Percentiles rank a stretch among this genome's conserved stretches.
phyloP scores from a whole-genome alignment of 2,797 vertebrate species.

The Clamator glandarius region DNA sequence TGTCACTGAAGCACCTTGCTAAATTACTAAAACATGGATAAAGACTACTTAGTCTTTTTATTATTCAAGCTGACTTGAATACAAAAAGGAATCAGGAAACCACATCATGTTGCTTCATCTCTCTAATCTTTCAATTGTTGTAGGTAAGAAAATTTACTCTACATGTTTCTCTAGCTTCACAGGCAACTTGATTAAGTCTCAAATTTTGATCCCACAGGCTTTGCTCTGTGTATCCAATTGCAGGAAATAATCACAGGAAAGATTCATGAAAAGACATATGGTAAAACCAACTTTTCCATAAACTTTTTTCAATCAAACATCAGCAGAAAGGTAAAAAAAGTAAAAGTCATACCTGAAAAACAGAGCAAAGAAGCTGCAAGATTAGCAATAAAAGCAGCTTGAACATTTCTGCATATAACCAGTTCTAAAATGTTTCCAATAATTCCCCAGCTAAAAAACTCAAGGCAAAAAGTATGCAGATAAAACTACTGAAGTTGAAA shows the following conservation, averaged over 20 bases:
- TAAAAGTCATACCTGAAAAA: background rate
- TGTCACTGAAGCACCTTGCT: background rate
- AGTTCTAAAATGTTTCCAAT: background rate
- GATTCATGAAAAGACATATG: background rate
- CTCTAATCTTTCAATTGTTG: background rate
- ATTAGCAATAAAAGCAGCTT: background rate
- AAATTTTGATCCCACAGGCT: background rate
- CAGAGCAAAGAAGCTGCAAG: background rate
- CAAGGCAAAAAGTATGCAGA: background rate
- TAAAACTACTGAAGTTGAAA: background rate
- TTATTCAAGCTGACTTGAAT: background rate
- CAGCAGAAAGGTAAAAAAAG: background rate
- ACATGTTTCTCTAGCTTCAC: background rate
- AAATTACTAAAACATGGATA: background rate
- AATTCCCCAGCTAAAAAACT: background rate
- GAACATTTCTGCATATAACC: background rate
- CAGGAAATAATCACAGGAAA: conserved; percentile 15
- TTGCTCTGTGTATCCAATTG: background rate
- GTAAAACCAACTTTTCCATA: background rate
- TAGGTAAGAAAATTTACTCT: background rate
- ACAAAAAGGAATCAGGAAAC: background rate
- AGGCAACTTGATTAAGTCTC: background rate
- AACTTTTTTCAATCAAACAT: background rate
- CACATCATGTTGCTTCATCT: background rate
- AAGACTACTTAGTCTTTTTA: background rate